Evolutionary conservation across 2,113 vertebrate species (phyloP), one percentile per base, ranked within the genome.

Genomic region (Sebastes fasciatus): DNA sequence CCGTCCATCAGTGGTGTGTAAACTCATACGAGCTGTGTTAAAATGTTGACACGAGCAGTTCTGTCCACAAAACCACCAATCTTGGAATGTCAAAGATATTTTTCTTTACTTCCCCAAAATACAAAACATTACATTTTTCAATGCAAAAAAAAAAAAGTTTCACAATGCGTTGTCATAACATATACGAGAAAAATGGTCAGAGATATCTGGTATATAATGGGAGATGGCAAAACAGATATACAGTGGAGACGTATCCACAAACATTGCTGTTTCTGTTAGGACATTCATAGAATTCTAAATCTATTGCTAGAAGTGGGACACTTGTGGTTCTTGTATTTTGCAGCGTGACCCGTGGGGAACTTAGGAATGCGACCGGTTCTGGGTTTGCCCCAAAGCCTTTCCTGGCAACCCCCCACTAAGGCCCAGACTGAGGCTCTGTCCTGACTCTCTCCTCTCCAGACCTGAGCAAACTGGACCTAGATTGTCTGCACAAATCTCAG

Each of bases 31-130:
- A 79, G 17, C 43, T 23, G 46, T 68, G 13, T 45, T 64, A 49
- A 85, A 79, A 82, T 81, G 55, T 61, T 69, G 76, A 83, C 79
- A 51, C 1, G 2, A 72, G 71, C n/a, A 76, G 12, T 64, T 80
- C 21, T 51, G 42, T 65, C 49, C 71, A 72, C 82, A 82, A 89
- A 93, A 88, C 79, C 68, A 70, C 78, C 57, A 62, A 55, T 80
- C 23, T 58, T 79, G 65, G 67, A 85, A 90, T 90, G 70, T 58
- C 5, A 77, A 83, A 72, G 17, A 73, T 71, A 48, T 80, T 70
- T 85, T 79, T 84, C 23, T 90, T 91, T 86, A 87, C 77, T 86
- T 74, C 51, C 46, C 60, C 40, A 78, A 83, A 87, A 86, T 77
- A 82, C 62, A 79, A 77, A 84, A 87, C 42, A 40, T 23, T 70